Evolutionary conservation across 2,888 invertebrate species (phyloP), one percentile per base, ranked within the genome.

Genomic region (Apodemia zela): DNA sequence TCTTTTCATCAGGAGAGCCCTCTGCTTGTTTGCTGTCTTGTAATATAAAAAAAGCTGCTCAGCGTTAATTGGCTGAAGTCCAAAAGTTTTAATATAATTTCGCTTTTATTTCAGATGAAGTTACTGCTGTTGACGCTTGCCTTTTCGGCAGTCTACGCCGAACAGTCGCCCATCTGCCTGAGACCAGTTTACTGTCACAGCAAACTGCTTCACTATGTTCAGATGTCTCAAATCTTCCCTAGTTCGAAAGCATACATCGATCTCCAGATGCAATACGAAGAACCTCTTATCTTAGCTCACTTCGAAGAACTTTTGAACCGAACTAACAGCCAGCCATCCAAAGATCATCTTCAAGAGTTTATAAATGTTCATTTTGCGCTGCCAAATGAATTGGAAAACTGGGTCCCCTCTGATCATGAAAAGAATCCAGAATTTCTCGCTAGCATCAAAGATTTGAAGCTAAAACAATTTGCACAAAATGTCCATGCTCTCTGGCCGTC

Each of bases 161-260:
- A n/a, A n/a, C n/a, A n/a, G n/a, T n/a, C n/a, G n/a, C n/a, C n/a
- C n/a, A n/a, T n/a, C 1, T 93, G 93, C 73, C 73, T 72, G 70
- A 95, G 94, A 74, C 92, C 93, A 58, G 93, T 97, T 68, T 97
- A 95, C 89, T 97, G 97, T 84, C 84, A 95, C 75, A 96, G 97
- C 59, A 84, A 93, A 0, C 88, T 97, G 4, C 92, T 97, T 60
- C 94, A 96, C 72, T 92, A 94, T 33, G 93, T 97, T 3, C 96
- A 97, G 81, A 85, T 93, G 80, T 92, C 95, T 0, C 79, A 87
- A 21, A 82, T 97, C 65, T 96, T 92, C 81, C 78, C 87, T 8
- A 97, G 97, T 81, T 97, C 96, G 35, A 97, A 97, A 81, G 94
- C 95, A 0, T 97, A 97, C 83, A 97, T 97, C n/a, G 97, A 97